Evolutionary conservation across 1,140 invertebrate species (phyloP), one percentile per base, ranked within the genome.

Genomic region (Cyclargus thomasi): DNA sequence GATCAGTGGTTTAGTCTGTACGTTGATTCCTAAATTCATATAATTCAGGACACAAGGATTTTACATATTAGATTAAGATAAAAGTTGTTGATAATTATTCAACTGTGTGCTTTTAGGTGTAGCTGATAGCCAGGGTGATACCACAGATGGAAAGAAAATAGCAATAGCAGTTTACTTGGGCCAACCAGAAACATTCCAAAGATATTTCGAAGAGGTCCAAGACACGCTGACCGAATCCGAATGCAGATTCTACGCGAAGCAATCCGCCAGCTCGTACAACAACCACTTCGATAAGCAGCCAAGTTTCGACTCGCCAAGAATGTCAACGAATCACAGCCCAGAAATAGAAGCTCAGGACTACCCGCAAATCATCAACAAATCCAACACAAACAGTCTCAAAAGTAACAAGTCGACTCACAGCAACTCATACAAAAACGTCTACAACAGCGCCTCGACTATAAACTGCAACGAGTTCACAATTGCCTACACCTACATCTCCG

Each of bases 401-500:
- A 86, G 88, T 68, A 92, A 92, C 65, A 93, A 93, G 73, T 93
- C 93, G 8, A 88, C 92, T 14, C 92, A 93, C 74, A 93, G 92
- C 79, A 86, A 73, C 74, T 88, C 90, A 1, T 91, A 86, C 71
- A 91, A 91, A 70, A 90, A 91, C 73, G 83, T 86, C 66, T 90
- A 89, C 71, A 90, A 90, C 76, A 91, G 89, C 85, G 91, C 90
- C 68, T 90, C 90, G 77, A 92, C 89, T 70, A 86, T 91, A 78
- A 91, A 91, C 68, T 90, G 87, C 70, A 92, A 92, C 78, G 94
- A 94, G 82, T 93, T 93, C 67, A 91, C 95, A 4, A 97, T 99
- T 80, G 97, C 97, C 5, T 95, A 93, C 72, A 94, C 98, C 3
- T 95, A 95, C 77, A 96, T 99, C 62, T 97, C 96, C 74, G 95